These are phyloP conservation scores for Parnassius smintheus DNA, from an alignment of 2,888 invertebrate genomes.

Conservation along the genomic window DNA sequence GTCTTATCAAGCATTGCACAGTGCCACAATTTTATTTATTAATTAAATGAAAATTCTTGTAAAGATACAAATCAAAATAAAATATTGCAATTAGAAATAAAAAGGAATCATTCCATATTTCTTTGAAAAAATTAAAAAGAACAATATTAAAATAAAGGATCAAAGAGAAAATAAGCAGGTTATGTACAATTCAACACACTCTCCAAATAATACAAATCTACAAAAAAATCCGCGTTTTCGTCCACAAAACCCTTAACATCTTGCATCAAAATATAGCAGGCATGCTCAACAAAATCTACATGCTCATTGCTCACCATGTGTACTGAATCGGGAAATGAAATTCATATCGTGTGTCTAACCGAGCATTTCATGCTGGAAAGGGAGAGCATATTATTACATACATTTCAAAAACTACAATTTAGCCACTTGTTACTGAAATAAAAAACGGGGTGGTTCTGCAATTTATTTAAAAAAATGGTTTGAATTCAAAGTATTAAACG, in stretches of 20 bases:
- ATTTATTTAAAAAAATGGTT: no score
- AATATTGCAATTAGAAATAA: neutral
- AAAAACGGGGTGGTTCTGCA: neutral
- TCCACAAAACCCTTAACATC: neutral
- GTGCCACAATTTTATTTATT: neutral
- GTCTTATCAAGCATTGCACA: neutral
- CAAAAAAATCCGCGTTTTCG: neutral
- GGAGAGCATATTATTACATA: neutral
- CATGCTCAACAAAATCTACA: neutral
- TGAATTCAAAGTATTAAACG: no score
- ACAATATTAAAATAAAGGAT: neutral
- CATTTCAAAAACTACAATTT: neutral
- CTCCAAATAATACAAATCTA: neutral
- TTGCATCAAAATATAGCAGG: neutral
- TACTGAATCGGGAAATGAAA: neutral
- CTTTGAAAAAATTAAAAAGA: neutral
- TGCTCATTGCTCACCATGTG: neutral
- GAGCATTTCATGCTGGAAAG: neutral
- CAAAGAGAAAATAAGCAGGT: neutral
- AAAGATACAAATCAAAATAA: neutral
- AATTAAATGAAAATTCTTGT: neutral
- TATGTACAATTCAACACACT: neutral
- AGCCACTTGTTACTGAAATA: neutral
- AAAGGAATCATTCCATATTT: constrained; percentile 1
- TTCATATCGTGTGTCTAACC: neutral